phyloP scores from a whole-genome alignment of 2,888 invertebrate species.

The Cephus pulcher region DNA sequence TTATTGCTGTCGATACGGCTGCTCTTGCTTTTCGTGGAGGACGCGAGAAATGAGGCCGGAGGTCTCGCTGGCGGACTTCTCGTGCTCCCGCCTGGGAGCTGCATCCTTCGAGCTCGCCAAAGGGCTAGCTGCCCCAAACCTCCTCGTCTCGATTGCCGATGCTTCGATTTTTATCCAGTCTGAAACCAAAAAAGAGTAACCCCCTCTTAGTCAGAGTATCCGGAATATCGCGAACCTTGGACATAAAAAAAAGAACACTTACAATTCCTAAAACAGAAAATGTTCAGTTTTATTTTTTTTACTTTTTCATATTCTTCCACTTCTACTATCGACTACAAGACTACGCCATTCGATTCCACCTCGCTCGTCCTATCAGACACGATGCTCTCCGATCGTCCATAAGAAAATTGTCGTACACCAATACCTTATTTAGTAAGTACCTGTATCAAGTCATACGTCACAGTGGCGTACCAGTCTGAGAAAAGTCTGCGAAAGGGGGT shows the following conservation, averaged over 20 bases:
- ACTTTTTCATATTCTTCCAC: background rate
- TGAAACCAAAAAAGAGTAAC: constrained; percentile 30
- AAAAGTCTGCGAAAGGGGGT: background rate
- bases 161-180: constrained; percentile 43
- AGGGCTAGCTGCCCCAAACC: constrained; percentile 65
- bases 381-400: constrained; percentile 30
- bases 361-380: constrained; percentile 4
- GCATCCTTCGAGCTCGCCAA: constrained; percentile 66
- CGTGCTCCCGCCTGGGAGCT: constrained; percentile 67
- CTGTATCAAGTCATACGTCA: constrained; percentile 31
- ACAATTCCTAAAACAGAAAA: background rate
- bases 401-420: constrained; percentile 57
- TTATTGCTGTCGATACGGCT: constrained; percentile 41
- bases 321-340: background rate
- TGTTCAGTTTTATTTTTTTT: background rate
- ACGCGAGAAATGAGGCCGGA: constrained; percentile 51
- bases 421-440: constrained; percentile 52
- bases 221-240: background rate
- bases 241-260: no score
- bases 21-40: constrained; percentile 51
- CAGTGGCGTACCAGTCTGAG: no score
- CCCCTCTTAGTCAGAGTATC: background rate
- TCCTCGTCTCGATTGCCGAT: constrained; percentile 61
- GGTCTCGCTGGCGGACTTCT: constrained; percentile 61
- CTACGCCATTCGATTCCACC: background rate